Percentiles rank a stretch among this genome's conserved stretches.
Evolutionary conservation across 2,113 vertebrate genomes (phyloP).

Genomic region (Anhinga rufa): DNA sequence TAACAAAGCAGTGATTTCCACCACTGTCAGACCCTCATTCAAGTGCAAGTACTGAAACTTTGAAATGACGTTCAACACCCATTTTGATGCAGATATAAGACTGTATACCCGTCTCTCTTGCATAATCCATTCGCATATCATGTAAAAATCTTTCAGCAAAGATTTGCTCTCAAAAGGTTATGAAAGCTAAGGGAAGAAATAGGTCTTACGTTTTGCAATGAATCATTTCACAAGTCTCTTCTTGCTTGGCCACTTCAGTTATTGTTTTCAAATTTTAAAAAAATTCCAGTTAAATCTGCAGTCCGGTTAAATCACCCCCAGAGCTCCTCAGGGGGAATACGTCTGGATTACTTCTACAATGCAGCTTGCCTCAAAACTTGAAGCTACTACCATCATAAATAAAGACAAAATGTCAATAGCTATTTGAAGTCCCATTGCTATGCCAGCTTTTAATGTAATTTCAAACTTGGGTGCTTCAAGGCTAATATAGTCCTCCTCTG

Average conservation of each 20-base stretch:
- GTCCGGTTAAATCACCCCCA: neutral
- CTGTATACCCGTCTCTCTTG: neutral
- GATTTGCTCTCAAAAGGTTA: neutral
- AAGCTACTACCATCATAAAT: neutral
- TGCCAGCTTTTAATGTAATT: neutral
- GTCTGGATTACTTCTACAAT: neutral
- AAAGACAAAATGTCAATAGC: slow-evolving; percentile 4
- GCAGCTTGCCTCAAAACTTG: neutral
- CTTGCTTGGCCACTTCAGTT: neutral
- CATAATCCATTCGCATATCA: neutral
- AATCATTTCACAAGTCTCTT: neutral
- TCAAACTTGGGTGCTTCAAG: neutral
- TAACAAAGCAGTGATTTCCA: neutral
- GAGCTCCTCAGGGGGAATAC: neutral
- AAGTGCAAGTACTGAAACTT: neutral
- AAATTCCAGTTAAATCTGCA: neutral
- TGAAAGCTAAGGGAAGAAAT: neutral
- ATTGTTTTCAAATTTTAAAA: neutral
- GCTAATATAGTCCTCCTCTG: neutral
- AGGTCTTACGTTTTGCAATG: neutral
- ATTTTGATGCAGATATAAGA: neutral
- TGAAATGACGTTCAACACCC: neutral
- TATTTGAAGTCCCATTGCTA: neutral
- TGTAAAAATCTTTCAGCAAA: neutral
- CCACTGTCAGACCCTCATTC: neutral